A percentile compares a stretch with the other conserved stretches of the same genome.
Evolutionary conservation across 2,797 vertebrate genomes (phyloP).

Genomic region (Pteropus rufus): DNA sequence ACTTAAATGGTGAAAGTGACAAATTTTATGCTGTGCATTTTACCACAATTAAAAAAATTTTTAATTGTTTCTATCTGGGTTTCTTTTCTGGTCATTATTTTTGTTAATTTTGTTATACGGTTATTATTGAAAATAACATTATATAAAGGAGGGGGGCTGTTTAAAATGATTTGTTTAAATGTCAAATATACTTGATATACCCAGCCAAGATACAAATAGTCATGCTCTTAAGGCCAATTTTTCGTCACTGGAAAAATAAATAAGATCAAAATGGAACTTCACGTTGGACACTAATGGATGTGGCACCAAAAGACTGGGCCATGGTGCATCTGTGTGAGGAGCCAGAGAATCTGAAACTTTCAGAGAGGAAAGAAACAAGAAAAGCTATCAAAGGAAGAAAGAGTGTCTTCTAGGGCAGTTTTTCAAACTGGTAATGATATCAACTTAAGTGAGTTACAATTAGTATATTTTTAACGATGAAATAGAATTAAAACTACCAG

Average conservation of each 20-base stretch:
- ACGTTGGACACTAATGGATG: background rate
- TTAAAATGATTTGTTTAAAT: background rate
- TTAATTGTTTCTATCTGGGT: background rate
- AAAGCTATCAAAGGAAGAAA: background rate
- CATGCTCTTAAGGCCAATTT: background rate
- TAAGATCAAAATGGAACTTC: background rate
- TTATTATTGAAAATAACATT: background rate
- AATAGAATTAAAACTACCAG: background rate
- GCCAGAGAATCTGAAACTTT: background rate
- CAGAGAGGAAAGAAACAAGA: background rate
- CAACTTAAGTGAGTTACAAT: background rate
- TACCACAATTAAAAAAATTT: background rate
- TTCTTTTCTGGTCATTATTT: background rate
- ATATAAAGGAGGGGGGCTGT: background rate
- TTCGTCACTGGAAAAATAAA: background rate
- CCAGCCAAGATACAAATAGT: background rate
- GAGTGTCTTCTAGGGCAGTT: background rate
- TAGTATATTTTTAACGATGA: background rate
- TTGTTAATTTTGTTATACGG: background rate
- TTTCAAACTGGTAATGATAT: background rate
- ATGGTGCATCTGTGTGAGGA: background rate
- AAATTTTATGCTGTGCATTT: background rate
- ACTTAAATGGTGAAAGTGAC: background rate
- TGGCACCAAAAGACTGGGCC: background rate
- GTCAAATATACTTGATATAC: background rate